These are phyloP conservation scores for Phragmatobia fuliginosa DNA, from an alignment of 2,888 invertebrate genomes.

Conservation along the genomic window DNA sequence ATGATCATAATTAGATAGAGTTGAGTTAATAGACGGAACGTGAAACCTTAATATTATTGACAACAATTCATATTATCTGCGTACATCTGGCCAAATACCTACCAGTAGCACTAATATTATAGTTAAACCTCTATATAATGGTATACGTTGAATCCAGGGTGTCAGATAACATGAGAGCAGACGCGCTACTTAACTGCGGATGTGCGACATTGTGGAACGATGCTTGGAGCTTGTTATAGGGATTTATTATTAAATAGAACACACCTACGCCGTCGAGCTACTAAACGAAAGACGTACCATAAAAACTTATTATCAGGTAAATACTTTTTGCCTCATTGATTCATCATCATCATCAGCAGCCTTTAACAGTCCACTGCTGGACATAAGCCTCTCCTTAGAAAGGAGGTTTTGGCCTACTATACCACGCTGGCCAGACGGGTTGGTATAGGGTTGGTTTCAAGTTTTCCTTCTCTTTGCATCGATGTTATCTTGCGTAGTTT, in stretches of 20 bases:
- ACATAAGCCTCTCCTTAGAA: too few species aligned
- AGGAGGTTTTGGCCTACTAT: too few species aligned
- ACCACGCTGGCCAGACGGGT: too few species aligned
- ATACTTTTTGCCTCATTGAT: not conserved
- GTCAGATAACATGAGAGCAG: slow-evolving; percentile 71
- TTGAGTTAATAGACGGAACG: too few species aligned
- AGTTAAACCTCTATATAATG: slow-evolving; percentile 7
- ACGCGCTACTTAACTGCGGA: slow-evolving; percentile 69
- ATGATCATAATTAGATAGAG: too few species aligned
- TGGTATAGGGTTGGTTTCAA: too few species aligned
- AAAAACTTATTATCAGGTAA: not conserved
- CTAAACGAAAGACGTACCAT: not conserved
- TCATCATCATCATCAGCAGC: too few species aligned
- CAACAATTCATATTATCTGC: not conserved
- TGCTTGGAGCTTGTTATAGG: slow-evolving; percentile 31
- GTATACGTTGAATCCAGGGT: slow-evolving; percentile 47
- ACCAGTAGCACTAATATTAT: not conserved
- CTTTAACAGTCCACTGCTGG: too few species aligned
- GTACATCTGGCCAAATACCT: not conserved
- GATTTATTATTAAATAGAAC: slow-evolving; percentile 1
- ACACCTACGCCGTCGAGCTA: not conserved
- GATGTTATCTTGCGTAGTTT: too few species aligned
- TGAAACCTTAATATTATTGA: not conserved
- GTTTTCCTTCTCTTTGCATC: too few species aligned
- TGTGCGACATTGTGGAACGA: slow-evolving; percentile 68